Evolutionary conservation across 1,140 invertebrate genomes (phyloP), one percentile per base, ranked within the genome.

Genomic region (Druon quercuslanigerum): DNA sequence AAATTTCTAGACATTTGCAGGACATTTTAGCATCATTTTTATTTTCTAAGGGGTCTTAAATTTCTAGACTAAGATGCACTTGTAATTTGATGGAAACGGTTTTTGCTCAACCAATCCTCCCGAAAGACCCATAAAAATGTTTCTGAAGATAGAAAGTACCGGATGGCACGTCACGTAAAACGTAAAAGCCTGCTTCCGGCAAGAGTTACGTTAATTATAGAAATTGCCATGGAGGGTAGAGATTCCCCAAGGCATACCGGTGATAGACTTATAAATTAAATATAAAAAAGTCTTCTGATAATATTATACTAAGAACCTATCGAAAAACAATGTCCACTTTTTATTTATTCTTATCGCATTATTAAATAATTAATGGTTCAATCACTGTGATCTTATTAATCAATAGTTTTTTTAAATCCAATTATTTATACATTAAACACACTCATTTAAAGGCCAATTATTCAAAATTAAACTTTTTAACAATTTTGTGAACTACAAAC

Each of bases 181-280:
- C 57, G 33, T 66, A 66, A 66, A 66, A 60, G 20, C 25, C 20
- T 33, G 14, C 57, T 33, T 17, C 17, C 52, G 40, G n/a, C 3
- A 16, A 40, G 57, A 16, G 57, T 13, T 66, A 66, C 57, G 57
- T 66, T 66, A 66, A 66, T 66, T 66, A 66, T 66, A 66, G 20
- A 66, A 66, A 66, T 66, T 40, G 57, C 20, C 5, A 66, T 66
- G 57, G 20, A 7, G 25, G 25, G 4, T 66, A 13, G 11, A 40
- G 57, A 33, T 66, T 66, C 20, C 57, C 57, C 57, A 66, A 66
- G 20, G 20, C 16, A 33, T 66, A 0, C 40, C 40, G 9, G 40
- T 46, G 40, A 9, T 46, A 46, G 9, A 11, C 40, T 46, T 46
- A 46, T 9, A 46, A 11, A 2, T 11, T 46, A 46, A 46, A 46